phyloP scores from a whole-genome alignment of 2,888 invertebrate genomes.

The Aspidiotus destructor region DNA sequence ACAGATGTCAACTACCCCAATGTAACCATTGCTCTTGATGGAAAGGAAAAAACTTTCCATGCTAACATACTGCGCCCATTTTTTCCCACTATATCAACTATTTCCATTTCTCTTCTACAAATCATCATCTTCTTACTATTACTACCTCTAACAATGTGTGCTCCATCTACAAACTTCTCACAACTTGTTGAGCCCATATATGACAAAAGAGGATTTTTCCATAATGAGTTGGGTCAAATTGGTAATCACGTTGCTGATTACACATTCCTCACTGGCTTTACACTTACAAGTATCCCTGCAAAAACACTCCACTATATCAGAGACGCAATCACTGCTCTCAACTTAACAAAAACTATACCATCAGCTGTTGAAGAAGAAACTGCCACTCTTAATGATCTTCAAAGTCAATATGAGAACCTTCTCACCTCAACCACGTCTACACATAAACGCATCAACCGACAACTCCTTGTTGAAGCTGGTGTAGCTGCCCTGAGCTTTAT shows the following conservation, averaged over 20 bases:
- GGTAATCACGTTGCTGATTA: too few species aligned
- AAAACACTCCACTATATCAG: background rate
- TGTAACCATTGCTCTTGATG: too few species aligned
- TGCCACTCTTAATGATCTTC: background rate
- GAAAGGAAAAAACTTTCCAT: too few species aligned
- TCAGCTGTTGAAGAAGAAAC: background rate
- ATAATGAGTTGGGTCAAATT: background rate
- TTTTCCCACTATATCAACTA: too few species aligned
- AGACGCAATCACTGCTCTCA: background rate
- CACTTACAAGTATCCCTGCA: background rate
- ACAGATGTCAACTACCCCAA: background rate
- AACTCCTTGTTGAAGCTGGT: background rate
- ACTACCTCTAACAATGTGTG: background rate
- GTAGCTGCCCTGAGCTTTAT: background rate
- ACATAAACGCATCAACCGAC: background rate
- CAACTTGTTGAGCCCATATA: background rate
- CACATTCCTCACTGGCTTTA: background rate
- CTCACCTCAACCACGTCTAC: background rate
- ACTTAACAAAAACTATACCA: background rate
- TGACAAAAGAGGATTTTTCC: background rate
- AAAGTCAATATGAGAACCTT: background rate
- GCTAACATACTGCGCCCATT: too few species aligned
- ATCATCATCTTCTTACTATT: background rate
- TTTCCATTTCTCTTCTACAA: background rate
- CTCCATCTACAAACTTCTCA: background rate